A percentile compares a stretch with the other conserved stretches of the same genome.
phyloP scores from a whole-genome alignment of 2,888 invertebrate genomes.

The Bembecia ichneumoniformis region DNA sequence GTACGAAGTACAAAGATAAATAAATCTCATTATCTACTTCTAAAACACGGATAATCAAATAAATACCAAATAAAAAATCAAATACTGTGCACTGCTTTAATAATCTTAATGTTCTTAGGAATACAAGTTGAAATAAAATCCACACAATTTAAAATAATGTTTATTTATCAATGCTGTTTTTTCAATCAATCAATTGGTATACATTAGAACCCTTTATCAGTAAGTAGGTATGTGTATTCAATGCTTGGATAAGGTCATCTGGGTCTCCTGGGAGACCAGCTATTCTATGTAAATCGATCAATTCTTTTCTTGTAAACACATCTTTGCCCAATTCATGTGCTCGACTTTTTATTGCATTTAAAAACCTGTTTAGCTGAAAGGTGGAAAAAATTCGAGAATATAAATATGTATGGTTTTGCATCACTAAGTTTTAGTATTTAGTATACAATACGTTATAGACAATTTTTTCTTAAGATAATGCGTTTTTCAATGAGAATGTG shows the following conservation, averaged over 20 bases:
- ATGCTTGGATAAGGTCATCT: slow-evolving; percentile 78
- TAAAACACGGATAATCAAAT: too few relatives aligned
- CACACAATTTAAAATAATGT: too few relatives aligned
- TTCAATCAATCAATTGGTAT: slow-evolving; percentile 70
- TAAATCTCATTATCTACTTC: too few relatives aligned
- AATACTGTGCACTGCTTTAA: too few relatives aligned
- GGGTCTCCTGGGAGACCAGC: slow-evolving; percentile 78
- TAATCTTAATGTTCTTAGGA: too few relatives aligned
- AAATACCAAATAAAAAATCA: too few relatives aligned
- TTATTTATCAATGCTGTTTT: too few relatives aligned
- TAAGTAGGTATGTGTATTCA: slow-evolving; percentile 89
- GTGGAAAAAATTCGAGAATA: slow-evolving; percentile 5
- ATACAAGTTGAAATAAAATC: too few relatives aligned
- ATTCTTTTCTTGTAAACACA: slow-evolving; percentile 81
- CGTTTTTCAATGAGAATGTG: too few relatives aligned
- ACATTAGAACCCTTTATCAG: slow-evolving; percentile 83
- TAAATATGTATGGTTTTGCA: too few relatives aligned
- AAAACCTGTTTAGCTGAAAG: slow-evolving; percentile 79
- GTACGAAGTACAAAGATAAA: too few relatives aligned
- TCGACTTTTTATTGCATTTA: slow-evolving; percentile 77
- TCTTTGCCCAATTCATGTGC: slow-evolving; percentile 78
- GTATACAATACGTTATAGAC: neutral
- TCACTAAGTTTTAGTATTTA: too few relatives aligned
- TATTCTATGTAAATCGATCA: slow-evolving; percentile 79
- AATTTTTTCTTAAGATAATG: neutral